These are phyloP conservation scores for Lycia hirtaria DNA, from an alignment of 2,888 invertebrate species.

Conservation along the genomic window DNA sequence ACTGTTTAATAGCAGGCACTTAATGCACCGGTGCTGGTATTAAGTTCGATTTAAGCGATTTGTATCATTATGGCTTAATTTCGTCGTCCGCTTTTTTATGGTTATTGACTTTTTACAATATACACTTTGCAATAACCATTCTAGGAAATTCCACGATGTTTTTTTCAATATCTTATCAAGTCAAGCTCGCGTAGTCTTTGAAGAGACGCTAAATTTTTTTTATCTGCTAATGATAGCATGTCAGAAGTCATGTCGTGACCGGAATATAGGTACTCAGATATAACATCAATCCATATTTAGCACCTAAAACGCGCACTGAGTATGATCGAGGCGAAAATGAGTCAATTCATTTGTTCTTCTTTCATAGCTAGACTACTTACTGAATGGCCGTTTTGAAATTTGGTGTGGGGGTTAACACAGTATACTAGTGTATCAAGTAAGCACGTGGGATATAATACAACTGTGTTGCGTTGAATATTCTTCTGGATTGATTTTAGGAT, in stretches of 20 bases:
- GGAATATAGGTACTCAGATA: not conserved
- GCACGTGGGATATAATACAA: not conserved
- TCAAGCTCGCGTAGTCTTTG: not conserved
- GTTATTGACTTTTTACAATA: conserved; percentile 22
- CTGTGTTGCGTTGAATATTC: not conserved
- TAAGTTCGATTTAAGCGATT: conserved; percentile 36
- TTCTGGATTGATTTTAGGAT: not conserved
- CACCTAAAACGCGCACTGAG: not conserved
- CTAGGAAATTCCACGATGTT: conserved; percentile 6
- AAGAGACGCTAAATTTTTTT: not conserved
- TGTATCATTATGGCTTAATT: conserved; percentile 29
- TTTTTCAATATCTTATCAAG: conserved; percentile 9
- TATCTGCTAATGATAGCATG: not conserved
- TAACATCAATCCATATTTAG: not conserved
- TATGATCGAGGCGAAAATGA: conserved; percentile 1
- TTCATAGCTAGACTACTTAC: conserved; percentile 4
- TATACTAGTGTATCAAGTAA: not conserved
- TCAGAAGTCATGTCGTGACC: conserved; percentile 9
- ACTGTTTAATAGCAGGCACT: conserved; percentile 54
- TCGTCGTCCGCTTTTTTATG: conserved; percentile 21
- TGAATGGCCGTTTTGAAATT: conserved; percentile 3
- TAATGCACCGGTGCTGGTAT: conserved; percentile 44
- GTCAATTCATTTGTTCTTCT: conserved; percentile 11
- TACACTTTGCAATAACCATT: conserved; percentile 9
- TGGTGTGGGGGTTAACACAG: not conserved